Evolutionary conservation across 2,888 invertebrate genomes (phyloP).

Genomic region (Diarsia mendica): DNA sequence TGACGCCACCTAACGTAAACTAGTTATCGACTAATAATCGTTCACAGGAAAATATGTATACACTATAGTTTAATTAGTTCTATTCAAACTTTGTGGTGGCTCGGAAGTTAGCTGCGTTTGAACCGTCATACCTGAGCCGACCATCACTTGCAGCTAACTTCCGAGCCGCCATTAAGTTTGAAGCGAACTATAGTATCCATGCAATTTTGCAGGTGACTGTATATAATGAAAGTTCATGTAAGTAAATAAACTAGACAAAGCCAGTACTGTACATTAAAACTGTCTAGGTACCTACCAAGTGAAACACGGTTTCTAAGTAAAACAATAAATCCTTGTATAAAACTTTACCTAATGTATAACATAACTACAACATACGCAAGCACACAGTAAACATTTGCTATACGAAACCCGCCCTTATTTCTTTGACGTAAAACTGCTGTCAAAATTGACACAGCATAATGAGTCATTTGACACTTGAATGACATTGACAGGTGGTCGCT

Average conservation of each 20-base stretch:
- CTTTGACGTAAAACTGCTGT: neutral
- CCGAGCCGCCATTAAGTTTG: too few species aligned
- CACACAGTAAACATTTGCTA: neutral
- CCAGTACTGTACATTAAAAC: conserved; percentile 9
- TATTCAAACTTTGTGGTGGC: too few species aligned
- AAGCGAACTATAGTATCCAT: too few species aligned
- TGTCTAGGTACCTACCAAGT: neutral
- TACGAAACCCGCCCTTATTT: conserved; percentile 3
- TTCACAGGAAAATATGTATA: too few species aligned
- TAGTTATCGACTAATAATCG: too few species aligned
- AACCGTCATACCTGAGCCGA: too few species aligned
- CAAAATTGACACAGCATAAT: neutral
- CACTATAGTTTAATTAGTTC: too few species aligned
- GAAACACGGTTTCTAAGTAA: conserved; percentile 29
- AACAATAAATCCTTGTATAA: conserved; percentile 29
- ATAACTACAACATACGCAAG: conserved; percentile 1
- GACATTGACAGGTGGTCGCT: neutral
- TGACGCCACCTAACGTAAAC: too few species aligned
- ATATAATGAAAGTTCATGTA: too few species aligned
- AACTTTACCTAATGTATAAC: conserved; percentile 27
- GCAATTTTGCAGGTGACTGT: neutral
- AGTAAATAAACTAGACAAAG: too few species aligned
- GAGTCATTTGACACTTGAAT: neutral
- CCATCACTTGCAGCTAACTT: too few species aligned
- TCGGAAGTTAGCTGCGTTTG: too few species aligned